Percentiles rank a stretch among this genome's conserved stretches.
These are phyloP conservation scores for Hyla sarda DNA, from an alignment of 2,113 vertebrate genomes.

Conservation along the genomic window DNA sequence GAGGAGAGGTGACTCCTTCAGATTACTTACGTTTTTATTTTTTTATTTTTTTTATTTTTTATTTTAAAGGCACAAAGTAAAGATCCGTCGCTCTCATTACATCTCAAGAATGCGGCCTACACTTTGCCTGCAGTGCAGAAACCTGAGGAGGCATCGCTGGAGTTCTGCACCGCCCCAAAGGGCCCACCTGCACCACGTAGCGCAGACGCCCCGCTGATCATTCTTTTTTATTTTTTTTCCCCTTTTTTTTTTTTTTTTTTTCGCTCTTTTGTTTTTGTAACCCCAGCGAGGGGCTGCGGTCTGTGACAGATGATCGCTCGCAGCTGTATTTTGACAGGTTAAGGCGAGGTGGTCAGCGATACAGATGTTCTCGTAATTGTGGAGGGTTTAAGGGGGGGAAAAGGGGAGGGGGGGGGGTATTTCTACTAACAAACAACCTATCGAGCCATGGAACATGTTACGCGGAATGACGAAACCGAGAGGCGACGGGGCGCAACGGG, in stretches of 20 bases:
- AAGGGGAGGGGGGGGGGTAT: background rate
- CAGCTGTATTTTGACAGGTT: slow-evolving; percentile 46
- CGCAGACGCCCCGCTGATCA: background rate
- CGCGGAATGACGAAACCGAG: background rate
- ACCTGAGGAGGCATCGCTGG: background rate
- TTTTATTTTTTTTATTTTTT: background rate
- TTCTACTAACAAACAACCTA: slow-evolving; percentile 13
- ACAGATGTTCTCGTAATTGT: slow-evolving; percentile 33
- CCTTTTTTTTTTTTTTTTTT: background rate
- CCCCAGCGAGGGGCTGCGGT: background rate
- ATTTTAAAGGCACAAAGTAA: background rate
- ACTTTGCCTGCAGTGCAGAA: background rate
- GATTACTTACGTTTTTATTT: background rate
- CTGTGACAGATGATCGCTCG: slow-evolving; percentile 19
- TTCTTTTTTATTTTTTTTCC: background rate
- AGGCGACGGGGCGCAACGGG: background rate
- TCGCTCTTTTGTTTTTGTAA: slow-evolving; percentile 9
- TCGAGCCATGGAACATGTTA: slow-evolving; percentile 1
- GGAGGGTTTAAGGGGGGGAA: too few species aligned
- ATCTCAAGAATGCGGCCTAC: background rate
- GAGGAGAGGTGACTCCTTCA: slow-evolving; percentile 34
- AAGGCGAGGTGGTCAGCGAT: slow-evolving; percentile 19
- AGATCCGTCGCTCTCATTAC: background rate
- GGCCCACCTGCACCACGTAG: background rate
- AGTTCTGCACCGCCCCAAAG: background rate